phyloP scores from a whole-genome alignment of 2,797 vertebrate species.

The Melanogrammus aeglefinus region DNA sequence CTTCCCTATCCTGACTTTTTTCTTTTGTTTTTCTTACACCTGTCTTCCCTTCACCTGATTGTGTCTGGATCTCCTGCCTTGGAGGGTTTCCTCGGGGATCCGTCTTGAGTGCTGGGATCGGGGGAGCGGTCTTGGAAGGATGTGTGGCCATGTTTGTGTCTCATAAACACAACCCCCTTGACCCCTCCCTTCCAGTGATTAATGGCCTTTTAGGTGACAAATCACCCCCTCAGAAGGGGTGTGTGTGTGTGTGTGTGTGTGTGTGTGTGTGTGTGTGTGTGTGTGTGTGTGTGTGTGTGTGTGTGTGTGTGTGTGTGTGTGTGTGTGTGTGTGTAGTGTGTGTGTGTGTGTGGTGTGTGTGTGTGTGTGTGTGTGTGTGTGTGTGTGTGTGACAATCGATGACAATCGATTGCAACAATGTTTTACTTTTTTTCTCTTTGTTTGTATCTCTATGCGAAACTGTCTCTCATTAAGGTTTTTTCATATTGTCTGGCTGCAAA shows the following conservation, averaged over 20 bases:
- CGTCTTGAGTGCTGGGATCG: conserved; percentile 22
- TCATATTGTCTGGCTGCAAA: not conserved
- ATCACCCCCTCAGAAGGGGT: conserved; percentile 50
- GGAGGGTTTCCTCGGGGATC: conserved; percentile 24
- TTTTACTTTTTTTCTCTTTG: conserved; percentile 22
- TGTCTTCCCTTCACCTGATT: not conserved
- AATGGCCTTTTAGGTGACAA: conserved; percentile 70
- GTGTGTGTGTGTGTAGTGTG: not conserved
- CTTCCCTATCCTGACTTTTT: not conserved
- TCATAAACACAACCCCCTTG: conserved; percentile 33
- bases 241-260: conserved; percentile 9
- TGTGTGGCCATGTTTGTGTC: conserved; percentile 39
- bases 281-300: conserved; percentile 10
- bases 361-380: conserved; percentile 14
- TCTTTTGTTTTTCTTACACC: not conserved
- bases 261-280: conserved; percentile 7
- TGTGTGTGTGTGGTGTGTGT: conserved; percentile 17
- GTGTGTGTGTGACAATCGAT: conserved; percentile 23
- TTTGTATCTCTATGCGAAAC: not conserved
- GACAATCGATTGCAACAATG: conserved; percentile 39
- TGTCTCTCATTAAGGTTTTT: not conserved
- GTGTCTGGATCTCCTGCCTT: conserved; percentile 19
- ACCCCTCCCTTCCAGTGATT: conserved; percentile 56
- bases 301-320: not conserved
- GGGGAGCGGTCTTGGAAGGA: conserved; percentile 34